Base-by-base conservation (phyloP, 2,113 vertebrate genomes). In the Pionites leucogaster region DNA sequence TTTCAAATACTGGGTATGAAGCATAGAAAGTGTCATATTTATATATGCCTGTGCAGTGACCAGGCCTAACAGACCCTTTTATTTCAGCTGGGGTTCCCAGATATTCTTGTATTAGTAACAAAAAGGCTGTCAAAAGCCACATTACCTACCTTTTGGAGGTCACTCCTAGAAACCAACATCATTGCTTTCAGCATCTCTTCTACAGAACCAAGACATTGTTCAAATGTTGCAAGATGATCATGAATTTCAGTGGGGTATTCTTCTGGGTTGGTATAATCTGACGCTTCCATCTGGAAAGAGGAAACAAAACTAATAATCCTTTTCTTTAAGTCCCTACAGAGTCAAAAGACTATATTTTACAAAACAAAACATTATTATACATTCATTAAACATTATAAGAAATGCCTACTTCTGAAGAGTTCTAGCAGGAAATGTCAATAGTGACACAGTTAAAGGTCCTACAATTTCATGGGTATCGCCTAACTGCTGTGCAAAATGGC, bases 161-260 rank as follows among this genome's bases (percentile, higher is more conserved):
- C 99, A 28, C 96, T 98, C 91, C 98, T 98, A 72, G 99, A 98
- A 95, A 99, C 97, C 11, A 99, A 98, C 97, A 99, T 98, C 97
- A 99, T 96, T 31, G 98, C 99, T 64, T 98, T 98, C 96, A 99
- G 78, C 98, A 99, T 98, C 71, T 98, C 97, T 94, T 98, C 98
- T 9, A 99, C 98, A 23, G 98, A 96, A 42, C 90, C 95, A 31
- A 99, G 98, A 13, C 99, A 99, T 31, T 98, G 98, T 78, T 99
- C 98, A 96, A 99, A 99, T 10, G 97, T 89, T 49, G 90, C 93
- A 17, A 99, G 98, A 93, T 98, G 98, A 25, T 99, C 99, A 20
- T 99, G 98, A 62, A 99, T 99, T 97, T 99, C 99, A n/a, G 98
- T 94, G 11, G 99, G 99, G 55, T 99, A 99, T 39, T 99, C 99